Evolutionary conservation across 1,140 invertebrate genomes (phyloP).

Genomic region (Papilio glaucus): DNA sequence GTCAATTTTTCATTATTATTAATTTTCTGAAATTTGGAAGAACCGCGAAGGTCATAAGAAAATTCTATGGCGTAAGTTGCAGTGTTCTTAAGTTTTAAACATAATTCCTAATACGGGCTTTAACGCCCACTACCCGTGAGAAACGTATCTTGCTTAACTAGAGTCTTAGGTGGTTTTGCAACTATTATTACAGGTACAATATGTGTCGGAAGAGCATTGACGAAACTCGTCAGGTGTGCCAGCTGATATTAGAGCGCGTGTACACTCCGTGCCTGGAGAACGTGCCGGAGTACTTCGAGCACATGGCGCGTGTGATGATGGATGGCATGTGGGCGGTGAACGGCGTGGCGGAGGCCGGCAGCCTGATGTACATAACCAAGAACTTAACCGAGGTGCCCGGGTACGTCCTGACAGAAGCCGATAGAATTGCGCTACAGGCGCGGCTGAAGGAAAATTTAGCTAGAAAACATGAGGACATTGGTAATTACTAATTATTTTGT

Average conservation of each 20-base stretch:
- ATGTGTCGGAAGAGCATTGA: conserved; percentile 69
- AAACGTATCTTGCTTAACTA: no score
- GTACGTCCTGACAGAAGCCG: conserved; percentile 51
- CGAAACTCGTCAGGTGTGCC: conserved; percentile 67
- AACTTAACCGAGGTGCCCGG: conserved; percentile 57
- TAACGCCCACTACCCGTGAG: no score
- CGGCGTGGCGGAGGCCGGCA: conserved; percentile 43
- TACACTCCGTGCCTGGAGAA: conserved; percentile 62
- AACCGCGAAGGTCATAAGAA: not conserved
- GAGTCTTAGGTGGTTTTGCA: no score
- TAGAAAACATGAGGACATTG: not conserved
- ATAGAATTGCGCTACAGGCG: not conserved
- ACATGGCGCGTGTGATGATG: conserved; percentile 65
- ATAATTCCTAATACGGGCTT: no score
- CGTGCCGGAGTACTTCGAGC: conserved; percentile 71
- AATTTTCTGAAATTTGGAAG: not conserved
- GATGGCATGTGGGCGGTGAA: conserved; percentile 60
- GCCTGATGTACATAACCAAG: conserved; percentile 50
- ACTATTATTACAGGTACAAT: conserved; percentile 80
- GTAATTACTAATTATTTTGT: not conserved
- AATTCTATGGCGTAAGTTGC: not conserved
- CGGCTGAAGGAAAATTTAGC: not conserved
- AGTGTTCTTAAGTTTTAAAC: not conserved
- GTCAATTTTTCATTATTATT: not conserved
- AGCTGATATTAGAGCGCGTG: conserved; percentile 56